Percentiles rank a stretch among this genome's conserved stretches.
phyloP scores from a whole-genome alignment of 37 sponge, comb jelly and placozoan genomes.

The Halisarca cf. caerulea region DNA sequence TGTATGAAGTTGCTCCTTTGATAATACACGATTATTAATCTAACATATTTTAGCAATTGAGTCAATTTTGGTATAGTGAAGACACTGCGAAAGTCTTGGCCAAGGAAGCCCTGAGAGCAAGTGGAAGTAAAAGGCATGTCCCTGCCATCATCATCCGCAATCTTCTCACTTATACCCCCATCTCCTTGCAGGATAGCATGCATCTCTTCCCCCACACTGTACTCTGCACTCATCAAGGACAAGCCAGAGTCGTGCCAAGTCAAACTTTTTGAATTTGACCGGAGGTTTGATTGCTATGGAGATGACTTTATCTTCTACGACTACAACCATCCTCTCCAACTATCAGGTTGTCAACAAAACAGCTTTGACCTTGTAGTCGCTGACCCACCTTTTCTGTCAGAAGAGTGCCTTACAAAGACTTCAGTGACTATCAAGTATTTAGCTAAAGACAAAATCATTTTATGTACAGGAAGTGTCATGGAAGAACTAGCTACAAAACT shows the following conservation, averaged over 20 bases:
- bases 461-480: constrained; percentile 77
- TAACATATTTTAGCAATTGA: constrained; percentile 62
- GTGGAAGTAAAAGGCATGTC: not conserved
- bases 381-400: constrained; percentile 81
- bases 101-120: constrained; percentile 53
- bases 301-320: constrained; percentile 68
- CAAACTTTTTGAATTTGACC: constrained; percentile 71
- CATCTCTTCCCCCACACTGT: constrained; percentile 80
- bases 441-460: constrained; percentile 56
- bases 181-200: constrained; percentile 60
- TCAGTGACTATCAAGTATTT: constrained; percentile 62
- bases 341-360: constrained; percentile 26
- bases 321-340: constrained; percentile 68
- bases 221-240: constrained; percentile 40
- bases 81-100: constrained; percentile 62
- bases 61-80: constrained; percentile 89
- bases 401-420: constrained; percentile 67
- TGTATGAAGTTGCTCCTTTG: not conserved
- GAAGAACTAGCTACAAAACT: constrained; percentile 46
- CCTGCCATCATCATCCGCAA: not conserved
- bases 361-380: constrained; percentile 73
- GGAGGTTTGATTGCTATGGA: constrained; percentile 54
- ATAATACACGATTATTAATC: not conserved
- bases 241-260: constrained; percentile 25
- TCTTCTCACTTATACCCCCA: not conserved